Conservation (phyloP, 1,140 invertebrate genomes). For the Ephestia elutella region DNA sequence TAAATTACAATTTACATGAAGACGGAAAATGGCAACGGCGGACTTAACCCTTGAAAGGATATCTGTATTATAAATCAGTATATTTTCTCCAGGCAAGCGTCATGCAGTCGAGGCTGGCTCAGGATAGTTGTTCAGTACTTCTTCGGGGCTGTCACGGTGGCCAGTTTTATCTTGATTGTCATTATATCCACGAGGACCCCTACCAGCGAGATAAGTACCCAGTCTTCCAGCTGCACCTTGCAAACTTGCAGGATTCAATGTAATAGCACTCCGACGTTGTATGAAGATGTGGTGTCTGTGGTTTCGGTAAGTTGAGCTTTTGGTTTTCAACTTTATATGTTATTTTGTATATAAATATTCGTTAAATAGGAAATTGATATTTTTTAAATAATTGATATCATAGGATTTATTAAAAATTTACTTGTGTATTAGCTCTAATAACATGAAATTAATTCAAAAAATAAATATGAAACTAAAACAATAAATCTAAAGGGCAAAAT, state of each 20-base stretch:
- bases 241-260: constrained; percentile 38
- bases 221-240: not conserved
- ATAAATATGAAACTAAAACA: too few relatives aligned
- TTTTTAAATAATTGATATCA: too few relatives aligned
- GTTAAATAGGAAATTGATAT: not conserved
- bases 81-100: constrained; percentile 39
- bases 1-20: too few relatives aligned
- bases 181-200: constrained; percentile 29
- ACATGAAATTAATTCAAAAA: too few relatives aligned
- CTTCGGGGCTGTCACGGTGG: constrained; percentile 47
- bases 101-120: constrained; percentile 54
- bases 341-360: not conserved
- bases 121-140: constrained; percentile 41
- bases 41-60: too few relatives aligned
- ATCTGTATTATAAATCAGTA: too few relatives aligned
- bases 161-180: constrained; percentile 56
- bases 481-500: too few relatives aligned
- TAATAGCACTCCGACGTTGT: constrained; percentile 30
- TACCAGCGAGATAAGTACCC: not conserved
- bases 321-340: not conserved
- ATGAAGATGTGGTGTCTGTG: constrained; percentile 21
- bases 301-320: not conserved
- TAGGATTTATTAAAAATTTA: too few relatives aligned
- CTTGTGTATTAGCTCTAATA: too few relatives aligned
- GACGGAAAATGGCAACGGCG: too few relatives aligned